Conservation (phyloP, 2,888 invertebrate genomes). For the Phaedon cochleariae region DNA sequence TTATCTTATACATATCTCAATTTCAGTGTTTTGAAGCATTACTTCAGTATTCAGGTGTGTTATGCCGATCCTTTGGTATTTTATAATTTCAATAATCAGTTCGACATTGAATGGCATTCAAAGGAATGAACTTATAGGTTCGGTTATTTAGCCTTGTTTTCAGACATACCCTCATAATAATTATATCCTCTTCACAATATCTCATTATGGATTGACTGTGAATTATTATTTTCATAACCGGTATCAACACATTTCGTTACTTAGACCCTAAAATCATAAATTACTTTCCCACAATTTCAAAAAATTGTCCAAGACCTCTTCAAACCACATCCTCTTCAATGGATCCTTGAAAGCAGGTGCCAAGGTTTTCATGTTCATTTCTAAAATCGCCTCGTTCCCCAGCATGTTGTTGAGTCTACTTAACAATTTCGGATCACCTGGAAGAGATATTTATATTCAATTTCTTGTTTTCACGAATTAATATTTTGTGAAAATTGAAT, state of each 20-base stretch:
- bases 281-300: constrained; percentile 91
- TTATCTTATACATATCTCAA: too few relatives aligned
- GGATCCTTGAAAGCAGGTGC: constrained; percentile 81
- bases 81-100: background rate
- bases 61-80: background rate
- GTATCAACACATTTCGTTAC: too few relatives aligned
- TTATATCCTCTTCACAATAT: too few relatives aligned
- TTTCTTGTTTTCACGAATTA: too few relatives aligned
- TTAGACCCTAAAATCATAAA: constrained; percentile 66
- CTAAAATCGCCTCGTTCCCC: constrained; percentile 84
- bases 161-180: constrained; percentile 62
- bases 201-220: too few relatives aligned
- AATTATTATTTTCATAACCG: too few relatives aligned
- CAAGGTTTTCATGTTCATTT: constrained; percentile 81
- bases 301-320: constrained; percentile 89
- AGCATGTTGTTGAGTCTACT: constrained; percentile 76
- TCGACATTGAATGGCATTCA: constrained; percentile 59
- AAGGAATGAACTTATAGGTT: constrained; percentile 66
- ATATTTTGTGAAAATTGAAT: too few relatives aligned
- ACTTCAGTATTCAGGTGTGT: background rate
- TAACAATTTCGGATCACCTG: constrained; percentile 71
- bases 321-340: constrained; percentile 82
- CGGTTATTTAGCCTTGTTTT: too few relatives aligned
- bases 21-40: background rate
- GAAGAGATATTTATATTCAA: too few relatives aligned